These are phyloP conservation scores for Armadillidium nasatum DNA, from an alignment of 1,140 invertebrate species.

Conservation along the genomic window DNA sequence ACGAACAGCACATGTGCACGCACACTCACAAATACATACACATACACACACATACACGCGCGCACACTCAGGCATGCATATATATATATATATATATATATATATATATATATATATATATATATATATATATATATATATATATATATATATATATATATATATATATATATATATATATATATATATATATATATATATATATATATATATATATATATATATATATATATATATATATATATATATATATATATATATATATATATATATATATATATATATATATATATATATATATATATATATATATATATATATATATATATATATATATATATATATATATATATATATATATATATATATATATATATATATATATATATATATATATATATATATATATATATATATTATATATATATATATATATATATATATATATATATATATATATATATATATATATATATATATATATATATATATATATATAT, in stretches of 20 bases:
- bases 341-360: no score
- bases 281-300: no score
- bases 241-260: not conserved
- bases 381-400: no score
- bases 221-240: not conserved
- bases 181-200: constrained; percentile 13
- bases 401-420: no score
- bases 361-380: no score
- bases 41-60: not conserved
- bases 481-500: no score
- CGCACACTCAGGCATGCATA: not conserved
- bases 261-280: no score
- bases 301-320: no score
- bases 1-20: not conserved
- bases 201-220: not conserved
- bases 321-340: no score
- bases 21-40: not conserved
- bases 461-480: no score
- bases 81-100: not conserved
- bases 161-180: constrained; percentile 16
- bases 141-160: constrained; percentile 9
- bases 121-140: not conserved
- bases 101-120: not conserved
- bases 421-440: no score
- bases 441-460: no score